phyloP scores from a whole-genome alignment of 2,797 vertebrate genomes.

The Microctenopoma stevenorrisi region DNA sequence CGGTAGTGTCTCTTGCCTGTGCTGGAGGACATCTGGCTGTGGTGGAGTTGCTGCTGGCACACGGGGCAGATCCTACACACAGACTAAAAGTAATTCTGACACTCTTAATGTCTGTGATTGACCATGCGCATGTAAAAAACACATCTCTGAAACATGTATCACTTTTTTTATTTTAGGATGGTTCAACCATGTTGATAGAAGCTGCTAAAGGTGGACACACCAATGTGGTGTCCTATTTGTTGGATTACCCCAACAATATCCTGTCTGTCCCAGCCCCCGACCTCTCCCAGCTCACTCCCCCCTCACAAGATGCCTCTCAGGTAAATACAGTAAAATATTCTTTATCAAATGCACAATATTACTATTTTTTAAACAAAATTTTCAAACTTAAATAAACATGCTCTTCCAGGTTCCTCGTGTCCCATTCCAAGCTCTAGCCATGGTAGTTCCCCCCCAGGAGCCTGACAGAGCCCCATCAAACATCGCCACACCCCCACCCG shows the following conservation, averaged over 20 bases:
- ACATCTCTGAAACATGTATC: neutral
- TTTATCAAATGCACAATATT: too few relatives aligned
- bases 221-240: conserved; percentile 97
- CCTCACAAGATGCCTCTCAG: conserved; percentile 98
- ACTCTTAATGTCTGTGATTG: neutral
- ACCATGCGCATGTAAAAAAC: neutral
- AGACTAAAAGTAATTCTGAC: conserved; percentile 92
- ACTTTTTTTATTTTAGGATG: conserved; percentile 85
- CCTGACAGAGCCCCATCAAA: conserved; percentile 95
- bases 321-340: conserved; percentile 71
- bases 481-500: conserved; percentile 87
- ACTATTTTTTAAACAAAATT: too few relatives aligned
- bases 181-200: conserved; percentile 99
- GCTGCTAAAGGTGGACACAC: conserved; percentile 99
- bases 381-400: neutral
- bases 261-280: conserved; percentile 93
- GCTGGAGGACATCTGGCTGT: conserved; percentile 98
- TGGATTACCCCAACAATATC: conserved; percentile 99
- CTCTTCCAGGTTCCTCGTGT: conserved; percentile 92
- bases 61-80: conserved; percentile 98
- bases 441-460: conserved; percentile 99
- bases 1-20: conserved; percentile 97
- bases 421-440: conserved; percentile 96
- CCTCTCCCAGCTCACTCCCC: conserved; percentile 94
- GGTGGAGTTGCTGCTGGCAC: conserved; percentile 96